Evolutionary conservation across 2,888 invertebrate genomes (phyloP).

Genomic region (Parapristionchus giblindavisi): DNA sequence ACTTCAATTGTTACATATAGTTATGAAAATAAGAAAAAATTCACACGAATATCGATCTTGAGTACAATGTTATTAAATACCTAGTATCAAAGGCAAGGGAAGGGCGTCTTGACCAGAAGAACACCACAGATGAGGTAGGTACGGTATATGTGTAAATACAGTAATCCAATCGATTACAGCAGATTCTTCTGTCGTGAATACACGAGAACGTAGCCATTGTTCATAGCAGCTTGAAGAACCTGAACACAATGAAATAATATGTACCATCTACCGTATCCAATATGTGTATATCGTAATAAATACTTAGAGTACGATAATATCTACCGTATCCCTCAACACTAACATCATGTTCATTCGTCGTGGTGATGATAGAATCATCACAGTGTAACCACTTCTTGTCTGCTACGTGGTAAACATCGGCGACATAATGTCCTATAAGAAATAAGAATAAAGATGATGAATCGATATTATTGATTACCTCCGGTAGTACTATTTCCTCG

Average conservation of each 20-base stretch:
- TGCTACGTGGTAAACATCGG: slow-evolving; percentile 18
- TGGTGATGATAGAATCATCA: neutral
- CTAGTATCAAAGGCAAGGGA: neutral
- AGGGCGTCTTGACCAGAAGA: no score
- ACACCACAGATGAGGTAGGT: neutral
- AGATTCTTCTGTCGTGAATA: neutral
- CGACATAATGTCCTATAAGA: slow-evolving; percentile 24
- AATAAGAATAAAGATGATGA: no score
- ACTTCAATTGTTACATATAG: no score
- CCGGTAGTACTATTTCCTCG: neutral
- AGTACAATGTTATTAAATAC: neutral
- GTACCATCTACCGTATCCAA: neutral
- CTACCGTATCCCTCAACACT: neutral
- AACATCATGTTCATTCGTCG: neutral
- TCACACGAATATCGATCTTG: neutral
- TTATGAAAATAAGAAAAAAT: neutral
- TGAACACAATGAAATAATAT: neutral
- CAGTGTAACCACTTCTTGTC: slow-evolving; percentile 18
- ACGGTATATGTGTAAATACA: neutral
- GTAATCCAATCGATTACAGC: neutral
- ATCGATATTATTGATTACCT: neutral
- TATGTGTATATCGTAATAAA: neutral
- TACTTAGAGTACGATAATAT: neutral
- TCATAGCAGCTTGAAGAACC: slow-evolving; percentile 7
- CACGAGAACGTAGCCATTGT: slow-evolving; percentile 14